A percentile compares a stretch with the other conserved stretches of the same genome.
phyloP scores from a whole-genome alignment of 2,797 vertebrate genomes.

The Threskiornis aethiopicus region DNA sequence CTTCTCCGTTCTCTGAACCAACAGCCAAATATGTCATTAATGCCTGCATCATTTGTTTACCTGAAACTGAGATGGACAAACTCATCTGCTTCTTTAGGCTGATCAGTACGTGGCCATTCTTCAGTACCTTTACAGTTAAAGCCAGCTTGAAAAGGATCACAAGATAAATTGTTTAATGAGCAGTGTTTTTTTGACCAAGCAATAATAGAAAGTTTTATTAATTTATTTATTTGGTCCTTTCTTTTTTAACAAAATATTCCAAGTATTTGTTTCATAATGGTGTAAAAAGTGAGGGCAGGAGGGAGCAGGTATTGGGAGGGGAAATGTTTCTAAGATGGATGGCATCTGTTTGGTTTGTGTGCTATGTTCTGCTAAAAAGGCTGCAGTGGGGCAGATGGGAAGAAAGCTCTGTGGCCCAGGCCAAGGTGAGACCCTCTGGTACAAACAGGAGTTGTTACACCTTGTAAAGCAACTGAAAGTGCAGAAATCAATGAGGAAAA shows the following conservation, averaged over 20 bases:
- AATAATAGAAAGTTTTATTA: neutral
- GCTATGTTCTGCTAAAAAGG: neutral
- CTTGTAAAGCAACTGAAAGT: neutral
- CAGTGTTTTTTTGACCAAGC: neutral
- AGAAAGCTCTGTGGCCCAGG: neutral
- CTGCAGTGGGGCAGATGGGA: neutral
- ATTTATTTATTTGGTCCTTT: neutral
- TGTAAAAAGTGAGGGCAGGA: neutral
- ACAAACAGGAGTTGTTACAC: rapidly evolving
- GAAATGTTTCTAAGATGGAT: neutral
- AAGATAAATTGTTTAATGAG: rapidly evolving
- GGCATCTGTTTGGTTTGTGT: neutral
- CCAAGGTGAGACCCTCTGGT: neutral
- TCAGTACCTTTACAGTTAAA: neutral
- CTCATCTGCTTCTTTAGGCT: neutral
- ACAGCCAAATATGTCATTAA: neutral
- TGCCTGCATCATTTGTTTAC: neutral
- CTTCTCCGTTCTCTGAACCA: neutral
- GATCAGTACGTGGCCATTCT: rapidly evolving
- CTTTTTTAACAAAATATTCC: neutral
- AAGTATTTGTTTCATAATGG: rapidly evolving
- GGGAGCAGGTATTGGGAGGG: neutral
- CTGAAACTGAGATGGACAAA: neutral
- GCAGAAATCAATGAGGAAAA: neutral
- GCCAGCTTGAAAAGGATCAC: neutral